These are phyloP conservation scores for Sebastes fasciatus DNA, from an alignment of 2,113 vertebrate genomes.

Conservation along the genomic window DNA sequence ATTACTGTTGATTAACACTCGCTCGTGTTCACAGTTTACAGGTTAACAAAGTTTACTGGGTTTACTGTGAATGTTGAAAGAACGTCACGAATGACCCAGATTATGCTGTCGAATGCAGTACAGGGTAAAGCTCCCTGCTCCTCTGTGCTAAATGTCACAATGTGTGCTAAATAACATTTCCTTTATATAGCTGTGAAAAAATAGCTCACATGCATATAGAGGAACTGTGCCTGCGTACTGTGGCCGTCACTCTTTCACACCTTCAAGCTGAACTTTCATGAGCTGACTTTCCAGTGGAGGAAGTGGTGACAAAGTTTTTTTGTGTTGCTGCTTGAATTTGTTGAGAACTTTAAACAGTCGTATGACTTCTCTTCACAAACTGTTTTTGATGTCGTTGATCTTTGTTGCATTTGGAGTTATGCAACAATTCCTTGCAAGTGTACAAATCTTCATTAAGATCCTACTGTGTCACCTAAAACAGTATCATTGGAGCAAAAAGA, in stretches of 20 bases:
- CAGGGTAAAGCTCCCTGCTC: neutral
- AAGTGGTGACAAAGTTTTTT: neutral
- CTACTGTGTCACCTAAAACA: neutral
- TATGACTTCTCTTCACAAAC: neutral
- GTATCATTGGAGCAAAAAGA: neutral
- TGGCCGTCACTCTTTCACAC: neutral
- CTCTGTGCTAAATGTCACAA: constrained; percentile 27
- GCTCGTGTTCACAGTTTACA: neutral
- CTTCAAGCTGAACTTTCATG: neutral
- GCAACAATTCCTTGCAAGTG: neutral
- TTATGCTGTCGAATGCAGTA: neutral
- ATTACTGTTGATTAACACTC: neutral
- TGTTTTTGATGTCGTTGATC: neutral
- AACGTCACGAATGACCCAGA: neutral
- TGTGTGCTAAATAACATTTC: constrained; percentile 51
- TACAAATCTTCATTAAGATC: neutral
- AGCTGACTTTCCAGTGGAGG: neutral
- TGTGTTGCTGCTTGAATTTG: neutral
- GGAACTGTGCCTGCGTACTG: constrained; percentile 12
- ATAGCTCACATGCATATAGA: constrained; percentile 7
- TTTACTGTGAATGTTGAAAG: neutral
- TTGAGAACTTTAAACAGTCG: neutral
- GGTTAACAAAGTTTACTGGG: neutral
- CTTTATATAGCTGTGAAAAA: constrained; percentile 43
- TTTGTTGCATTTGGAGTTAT: neutral